These are phyloP conservation scores for Planococcus citri DNA, from an alignment of 1,140 invertebrate species.

Conservation along the genomic window DNA sequence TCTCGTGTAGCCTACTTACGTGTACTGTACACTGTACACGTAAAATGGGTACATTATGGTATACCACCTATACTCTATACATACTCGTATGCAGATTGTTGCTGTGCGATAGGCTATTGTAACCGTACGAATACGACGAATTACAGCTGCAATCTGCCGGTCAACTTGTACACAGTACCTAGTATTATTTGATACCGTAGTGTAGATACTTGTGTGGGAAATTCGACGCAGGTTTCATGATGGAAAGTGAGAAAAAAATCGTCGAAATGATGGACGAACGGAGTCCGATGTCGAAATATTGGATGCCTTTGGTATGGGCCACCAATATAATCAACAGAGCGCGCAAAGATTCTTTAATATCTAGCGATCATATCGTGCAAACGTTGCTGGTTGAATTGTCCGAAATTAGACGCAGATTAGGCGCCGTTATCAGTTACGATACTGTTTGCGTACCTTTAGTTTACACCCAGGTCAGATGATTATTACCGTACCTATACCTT, in stretches of 20 bases:
- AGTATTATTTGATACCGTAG: conserved; percentile 12
- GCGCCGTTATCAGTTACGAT: conserved; percentile 81
- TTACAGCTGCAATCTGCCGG: no score
- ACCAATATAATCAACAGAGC: conserved; percentile 80
- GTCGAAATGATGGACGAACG: conserved; percentile 79
- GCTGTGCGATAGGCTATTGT: no score
- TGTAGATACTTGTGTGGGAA: conserved; percentile 10
- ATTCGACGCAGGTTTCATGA: conserved; percentile 57
- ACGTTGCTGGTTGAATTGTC: conserved; percentile 71
- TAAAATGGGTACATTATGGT: no score
- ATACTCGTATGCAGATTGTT: no score
- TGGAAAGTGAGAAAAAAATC: conserved; percentile 78
- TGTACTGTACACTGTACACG: no score
- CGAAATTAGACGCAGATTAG: conserved; percentile 63
- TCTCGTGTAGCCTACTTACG: no score
- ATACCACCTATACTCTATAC: no score
- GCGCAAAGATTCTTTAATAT: conserved; percentile 63
- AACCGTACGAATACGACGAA: no score
- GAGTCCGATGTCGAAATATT: conserved; percentile 77
- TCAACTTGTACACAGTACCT: background rate
- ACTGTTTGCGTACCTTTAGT: conserved; percentile 94
- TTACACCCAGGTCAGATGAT: conserved; percentile 75
- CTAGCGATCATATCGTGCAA: conserved; percentile 75
- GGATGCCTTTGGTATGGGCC: conserved; percentile 86
- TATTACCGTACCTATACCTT: conserved; percentile 1